Conservation (phyloP, 2,113 vertebrate genomes). For the Ploceus nigricollis region DNA sequence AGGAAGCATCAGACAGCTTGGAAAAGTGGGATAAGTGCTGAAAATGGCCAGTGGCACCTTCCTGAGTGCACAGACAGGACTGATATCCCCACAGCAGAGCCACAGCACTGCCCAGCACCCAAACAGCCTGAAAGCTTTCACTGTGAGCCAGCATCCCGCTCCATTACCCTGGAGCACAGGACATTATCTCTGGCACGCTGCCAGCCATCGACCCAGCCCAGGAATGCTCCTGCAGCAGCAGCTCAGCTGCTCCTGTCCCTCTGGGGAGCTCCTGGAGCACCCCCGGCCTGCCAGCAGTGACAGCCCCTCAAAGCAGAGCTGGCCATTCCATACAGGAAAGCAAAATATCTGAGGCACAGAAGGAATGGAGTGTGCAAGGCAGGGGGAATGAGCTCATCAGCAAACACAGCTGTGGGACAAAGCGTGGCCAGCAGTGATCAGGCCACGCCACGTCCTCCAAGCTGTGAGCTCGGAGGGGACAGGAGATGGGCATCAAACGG, state of each 20-base stretch:
- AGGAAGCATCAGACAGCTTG: background rate
- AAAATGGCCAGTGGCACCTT: background rate
- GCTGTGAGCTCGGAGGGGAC: background rate
- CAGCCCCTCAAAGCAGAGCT: background rate
- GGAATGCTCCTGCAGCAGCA: background rate
- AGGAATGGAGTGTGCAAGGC: background rate
- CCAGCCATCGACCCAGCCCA: background rate
- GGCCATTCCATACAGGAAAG: accelerated
- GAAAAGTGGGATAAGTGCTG: background rate
- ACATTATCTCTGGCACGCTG: background rate
- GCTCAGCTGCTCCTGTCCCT: background rate
- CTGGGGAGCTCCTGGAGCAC: background rate
- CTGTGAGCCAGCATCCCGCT: background rate
- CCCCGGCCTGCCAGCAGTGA: background rate
- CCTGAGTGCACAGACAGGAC: background rate
- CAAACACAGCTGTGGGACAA: background rate
- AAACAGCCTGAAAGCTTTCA: background rate
- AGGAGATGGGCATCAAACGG: background rate
- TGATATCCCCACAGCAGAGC: background rate
- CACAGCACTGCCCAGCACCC: background rate
- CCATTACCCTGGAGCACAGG: background rate
- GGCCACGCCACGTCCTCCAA: background rate
- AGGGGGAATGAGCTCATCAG: background rate
- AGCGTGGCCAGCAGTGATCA: background rate
- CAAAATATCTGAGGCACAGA: background rate